These are phyloP conservation scores for Parthenolecanium corni DNA, from an alignment of 2,888 invertebrate genomes.

Conservation along the genomic window DNA sequence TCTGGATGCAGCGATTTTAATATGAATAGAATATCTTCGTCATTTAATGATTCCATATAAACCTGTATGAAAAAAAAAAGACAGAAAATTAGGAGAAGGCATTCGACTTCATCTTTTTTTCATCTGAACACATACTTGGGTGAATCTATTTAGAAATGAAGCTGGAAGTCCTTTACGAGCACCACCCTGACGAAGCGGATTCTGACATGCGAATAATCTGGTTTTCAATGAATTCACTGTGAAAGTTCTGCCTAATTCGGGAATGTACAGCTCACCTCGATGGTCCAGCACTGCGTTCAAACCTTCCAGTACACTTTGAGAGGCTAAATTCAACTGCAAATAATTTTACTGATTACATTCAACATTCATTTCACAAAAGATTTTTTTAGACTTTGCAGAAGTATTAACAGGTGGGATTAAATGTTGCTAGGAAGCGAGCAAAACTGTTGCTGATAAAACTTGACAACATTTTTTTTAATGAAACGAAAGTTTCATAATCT, in stretches of 20 bases:
- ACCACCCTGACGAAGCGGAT: slow-evolving; percentile 91
- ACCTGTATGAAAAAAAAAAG: slow-evolving; percentile 40
- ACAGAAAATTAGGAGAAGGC: background rate
- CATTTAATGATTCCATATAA: slow-evolving; percentile 48
- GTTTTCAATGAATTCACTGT: slow-evolving; percentile 58
- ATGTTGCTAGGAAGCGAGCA: background rate
- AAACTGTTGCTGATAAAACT: too few relatives aligned
- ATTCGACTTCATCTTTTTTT: background rate
- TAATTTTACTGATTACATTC: too few relatives aligned
- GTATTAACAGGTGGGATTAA: too few relatives aligned
- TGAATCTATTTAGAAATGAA: slow-evolving; percentile 94
- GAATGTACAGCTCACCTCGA: slow-evolving; percentile 86
- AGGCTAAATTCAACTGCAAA: slow-evolving; percentile 75
- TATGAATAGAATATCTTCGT: slow-evolving; percentile 53
- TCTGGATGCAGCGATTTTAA: slow-evolving; percentile 52
- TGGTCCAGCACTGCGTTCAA: slow-evolving; percentile 98
- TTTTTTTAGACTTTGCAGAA: background rate
- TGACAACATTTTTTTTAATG: too few relatives aligned
- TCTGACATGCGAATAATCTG: slow-evolving; percentile 92
- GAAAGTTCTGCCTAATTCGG: slow-evolving; percentile 83
- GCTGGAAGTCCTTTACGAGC: slow-evolving; percentile 89
- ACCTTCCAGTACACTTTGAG: slow-evolving; percentile 96
- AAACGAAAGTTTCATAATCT: too few relatives aligned
- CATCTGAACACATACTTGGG: slow-evolving; percentile 51
- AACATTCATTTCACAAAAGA: too few relatives aligned